phyloP scores from a whole-genome alignment of 2,888 invertebrate species.

The Pecten maximus region DNA sequence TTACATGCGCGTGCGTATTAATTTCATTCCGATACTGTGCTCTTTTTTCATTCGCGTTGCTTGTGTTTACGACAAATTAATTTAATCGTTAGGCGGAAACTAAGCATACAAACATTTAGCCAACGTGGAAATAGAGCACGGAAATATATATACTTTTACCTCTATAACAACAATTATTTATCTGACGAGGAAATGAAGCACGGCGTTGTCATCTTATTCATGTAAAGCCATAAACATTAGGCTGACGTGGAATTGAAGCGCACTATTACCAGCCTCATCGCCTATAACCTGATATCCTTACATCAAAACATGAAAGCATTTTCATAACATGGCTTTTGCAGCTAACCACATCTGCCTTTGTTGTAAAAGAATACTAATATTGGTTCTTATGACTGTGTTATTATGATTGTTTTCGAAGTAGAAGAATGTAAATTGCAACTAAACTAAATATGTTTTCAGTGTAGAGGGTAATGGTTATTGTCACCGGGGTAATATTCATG shows the following conservation, averaged over 20 bases:
- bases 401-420: not conserved
- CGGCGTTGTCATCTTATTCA: too few relatives aligned
- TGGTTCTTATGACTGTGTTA: not conserved
- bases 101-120: not conserved
- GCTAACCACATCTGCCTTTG: not conserved
- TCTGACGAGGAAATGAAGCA: not conserved
- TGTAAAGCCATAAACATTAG: too few relatives aligned
- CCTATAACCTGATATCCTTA: not conserved
- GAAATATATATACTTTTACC: not conserved
- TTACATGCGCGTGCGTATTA: not conserved
- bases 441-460: not conserved
- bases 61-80: not conserved
- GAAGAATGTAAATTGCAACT: not conserved
- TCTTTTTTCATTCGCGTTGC: not conserved
- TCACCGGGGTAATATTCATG: not conserved
- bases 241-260: not conserved
- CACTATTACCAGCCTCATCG: not conserved
- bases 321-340: not conserved
- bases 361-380: not conserved
- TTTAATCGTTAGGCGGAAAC: not conserved
- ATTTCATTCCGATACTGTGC: constrained; percentile 16
- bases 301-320: not conserved
- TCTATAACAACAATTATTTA: not conserved
- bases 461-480: not conserved
- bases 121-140: not conserved